phyloP scores from a whole-genome alignment of 2,888 invertebrate genomes.

The Trachelus iudaicus region DNA sequence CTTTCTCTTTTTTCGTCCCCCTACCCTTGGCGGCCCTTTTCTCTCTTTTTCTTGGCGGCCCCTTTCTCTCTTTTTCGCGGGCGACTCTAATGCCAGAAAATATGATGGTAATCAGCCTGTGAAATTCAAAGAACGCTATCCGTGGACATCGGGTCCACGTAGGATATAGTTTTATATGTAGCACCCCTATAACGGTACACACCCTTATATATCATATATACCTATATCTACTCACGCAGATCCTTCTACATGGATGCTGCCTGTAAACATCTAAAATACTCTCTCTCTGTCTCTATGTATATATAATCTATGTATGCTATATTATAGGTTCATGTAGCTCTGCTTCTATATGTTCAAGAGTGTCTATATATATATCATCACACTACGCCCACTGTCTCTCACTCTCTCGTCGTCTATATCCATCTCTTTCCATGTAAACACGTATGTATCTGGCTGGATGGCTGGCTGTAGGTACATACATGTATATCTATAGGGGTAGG shows the following conservation, averaged over 20 bases:
- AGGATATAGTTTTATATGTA: background rate
- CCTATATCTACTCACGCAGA: background rate
- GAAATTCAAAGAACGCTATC: background rate
- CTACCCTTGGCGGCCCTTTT: background rate
- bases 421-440: background rate
- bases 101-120: background rate
- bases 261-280: background rate
- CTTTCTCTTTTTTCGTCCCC: background rate
- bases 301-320: no score
- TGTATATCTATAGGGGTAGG: conserved; percentile 16
- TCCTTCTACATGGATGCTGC: background rate
- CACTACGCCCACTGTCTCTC: background rate
- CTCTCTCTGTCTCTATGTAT: no score
- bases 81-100: background rate
- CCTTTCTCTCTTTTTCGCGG: background rate
- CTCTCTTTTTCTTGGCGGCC: background rate
- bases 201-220: no score
- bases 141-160: background rate
- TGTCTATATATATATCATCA: no score
- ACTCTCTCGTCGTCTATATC: background rate
- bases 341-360: no score
- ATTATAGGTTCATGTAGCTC: no score
- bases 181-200: background rate
- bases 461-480: background rate
- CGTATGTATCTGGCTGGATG: background rate